Base-by-base conservation (phyloP, 1,140 invertebrate species). In the Andricus grossulariae region DNA sequence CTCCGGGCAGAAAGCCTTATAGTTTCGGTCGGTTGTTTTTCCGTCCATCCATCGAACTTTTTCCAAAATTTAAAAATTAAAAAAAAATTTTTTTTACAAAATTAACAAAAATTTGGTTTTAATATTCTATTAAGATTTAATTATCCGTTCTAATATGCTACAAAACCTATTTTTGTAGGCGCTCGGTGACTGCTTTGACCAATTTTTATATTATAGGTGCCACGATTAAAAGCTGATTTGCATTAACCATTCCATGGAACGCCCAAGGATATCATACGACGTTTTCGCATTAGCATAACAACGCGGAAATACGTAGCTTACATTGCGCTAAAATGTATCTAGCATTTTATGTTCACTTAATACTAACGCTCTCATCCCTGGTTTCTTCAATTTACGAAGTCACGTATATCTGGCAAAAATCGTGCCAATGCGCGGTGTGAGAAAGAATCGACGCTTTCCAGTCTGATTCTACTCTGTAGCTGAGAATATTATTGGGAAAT, bases 201-300 rank as follows among this genome's bases (percentile, higher is more conserved):
- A 25, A 25, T 25, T 25, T 25, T 25, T 25, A 25, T 25, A 3
- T 25, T 25, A 25, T 25, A 51, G 76, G 66, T 16, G 72, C 50
- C 4, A 21, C 60, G 71, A 74, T 50, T 71, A 25, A 39, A 54
- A 75, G 66, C 39, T 71, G 32, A 51, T 49, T 25, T 51, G n/a
- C 12, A 77, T 60, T 15, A 71, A 60, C 55, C 71, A 75, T 55
- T 51, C 13, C 8, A 39, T 73, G 10, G 10, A 45, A 72, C 16
- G 52, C 73, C 73, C 80, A 85, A 81, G 83, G 81, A 85, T 84
- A 77, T 77, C 80, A 54, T 39, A 52, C 45, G 80, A 84, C 83
- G 81, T 80, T 84, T 81, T 84, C 84, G 84, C 84, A 85, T 85
- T 85, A 85, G 77, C 84, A 84, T 85, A 85, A 78, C 84, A 85